Conservation (phyloP, 2,888 invertebrate species). For the Caenorhabditis sp. region DNA sequence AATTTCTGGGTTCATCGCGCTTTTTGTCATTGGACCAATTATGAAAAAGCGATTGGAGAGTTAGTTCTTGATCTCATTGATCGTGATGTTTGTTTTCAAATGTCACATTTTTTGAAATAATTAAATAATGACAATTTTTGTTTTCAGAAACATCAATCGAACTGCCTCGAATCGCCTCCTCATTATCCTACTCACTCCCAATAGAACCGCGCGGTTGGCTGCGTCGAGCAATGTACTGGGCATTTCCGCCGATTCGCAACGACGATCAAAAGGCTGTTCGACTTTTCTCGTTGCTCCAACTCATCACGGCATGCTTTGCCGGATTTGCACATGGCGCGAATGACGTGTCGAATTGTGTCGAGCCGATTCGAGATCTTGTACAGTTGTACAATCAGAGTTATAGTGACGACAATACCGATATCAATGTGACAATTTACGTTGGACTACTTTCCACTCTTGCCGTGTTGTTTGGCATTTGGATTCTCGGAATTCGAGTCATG, state of each 20-base stretch:
- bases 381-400: slow-evolving; percentile 31
- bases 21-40: slow-evolving; percentile 25
- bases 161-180: slow-evolving; percentile 30
- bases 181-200: slow-evolving; percentile 20
- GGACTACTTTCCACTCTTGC: slow-evolving; percentile 74
- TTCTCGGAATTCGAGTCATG: slow-evolving; percentile 93
- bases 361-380: slow-evolving; percentile 26
- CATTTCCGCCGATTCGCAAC: slow-evolving; percentile 31
- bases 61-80: neutral
- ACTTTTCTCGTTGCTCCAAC: slow-evolving; percentile 92
- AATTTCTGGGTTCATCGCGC: slow-evolving; percentile 71
- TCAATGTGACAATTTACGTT: slow-evolving; percentile 28
- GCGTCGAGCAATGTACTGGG: slow-evolving; percentile 23
- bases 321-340: slow-evolving; percentile 99
- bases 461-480: slow-evolving; percentile 90
- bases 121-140: neutral
- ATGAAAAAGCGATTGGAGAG: slow-evolving; percentile 28
- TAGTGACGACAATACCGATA: slow-evolving; percentile 16
- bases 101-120: no score
- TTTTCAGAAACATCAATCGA: slow-evolving; percentile 1
- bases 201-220: slow-evolving; percentile 14
- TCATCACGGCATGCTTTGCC: slow-evolving; percentile 94
- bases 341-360: slow-evolving; percentile 78
- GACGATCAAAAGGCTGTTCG: slow-evolving; percentile 58
- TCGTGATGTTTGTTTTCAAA: neutral